A percentile compares a stretch with the other conserved stretches of the same genome.
Conservation (phyloP, 2,888 invertebrate genomes). For the Asteroscopus sphinx region DNA sequence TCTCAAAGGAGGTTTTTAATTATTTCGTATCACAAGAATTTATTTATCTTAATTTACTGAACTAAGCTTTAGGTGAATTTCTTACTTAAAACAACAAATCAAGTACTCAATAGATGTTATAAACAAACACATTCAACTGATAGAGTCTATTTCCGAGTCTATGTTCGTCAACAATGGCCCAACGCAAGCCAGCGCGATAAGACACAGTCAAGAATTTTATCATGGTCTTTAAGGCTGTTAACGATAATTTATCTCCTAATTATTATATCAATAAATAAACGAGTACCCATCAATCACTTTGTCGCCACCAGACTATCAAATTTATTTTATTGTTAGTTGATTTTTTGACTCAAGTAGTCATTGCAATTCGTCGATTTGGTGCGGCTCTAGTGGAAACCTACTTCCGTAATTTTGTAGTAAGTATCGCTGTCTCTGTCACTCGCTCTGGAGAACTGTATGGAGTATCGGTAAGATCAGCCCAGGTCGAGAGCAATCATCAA, state of each 20-base stretch:
- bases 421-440: slow-evolving; percentile 33
- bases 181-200: slow-evolving; percentile 45
- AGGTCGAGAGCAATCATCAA: slow-evolving; percentile 75
- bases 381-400: slow-evolving; percentile 36
- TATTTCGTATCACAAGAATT: too few relatives aligned
- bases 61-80: slow-evolving; percentile 6
- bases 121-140: slow-evolving; percentile 34
- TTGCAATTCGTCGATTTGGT: slow-evolving; percentile 1
- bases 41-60: not conserved
- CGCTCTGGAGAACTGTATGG: slow-evolving; percentile 34
- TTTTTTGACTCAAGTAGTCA: slow-evolving; percentile 3
- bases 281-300: slow-evolving; percentile 31
- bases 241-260: slow-evolving; percentile 42
- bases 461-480: slow-evolving; percentile 62
- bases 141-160: slow-evolving; percentile 54
- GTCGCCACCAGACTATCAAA: not conserved
- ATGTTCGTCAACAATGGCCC: slow-evolving; percentile 42
- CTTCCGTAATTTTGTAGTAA: slow-evolving; percentile 46
- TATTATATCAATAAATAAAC: slow-evolving; percentile 22
- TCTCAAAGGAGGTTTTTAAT: too few relatives aligned
- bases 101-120: slow-evolving; percentile 41
- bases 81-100: slow-evolving; percentile 41
- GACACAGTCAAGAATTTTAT: slow-evolving; percentile 51
- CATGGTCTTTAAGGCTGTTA: slow-evolving; percentile 39
- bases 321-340: not conserved